A percentile compares a stretch with the other conserved stretches of the same genome.
These are phyloP conservation scores for Poecilia wingei DNA, from an alignment of 2,797 vertebrate species.

Conservation along the genomic window DNA sequence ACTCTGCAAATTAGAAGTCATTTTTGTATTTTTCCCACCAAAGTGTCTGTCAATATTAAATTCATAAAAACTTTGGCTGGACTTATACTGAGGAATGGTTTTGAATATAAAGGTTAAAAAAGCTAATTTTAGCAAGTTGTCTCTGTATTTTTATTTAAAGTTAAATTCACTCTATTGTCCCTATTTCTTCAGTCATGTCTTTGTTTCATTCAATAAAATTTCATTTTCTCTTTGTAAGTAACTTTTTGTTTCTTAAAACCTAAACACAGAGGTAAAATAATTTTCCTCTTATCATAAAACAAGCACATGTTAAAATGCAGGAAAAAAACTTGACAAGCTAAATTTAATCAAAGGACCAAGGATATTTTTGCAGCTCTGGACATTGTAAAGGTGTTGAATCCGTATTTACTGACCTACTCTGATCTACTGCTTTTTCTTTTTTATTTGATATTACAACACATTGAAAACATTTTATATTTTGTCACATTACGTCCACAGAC, in stretches of 20 bases:
- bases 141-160: not conserved
- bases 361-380: not conserved
- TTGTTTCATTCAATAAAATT: not conserved
- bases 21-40: not conserved
- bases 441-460: not conserved
- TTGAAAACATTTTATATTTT: not conserved
- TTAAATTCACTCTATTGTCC: not conserved
- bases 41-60: not conserved
- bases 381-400: not conserved
- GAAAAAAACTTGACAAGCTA: not conserved
- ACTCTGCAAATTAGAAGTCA: not conserved
- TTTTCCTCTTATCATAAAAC: not conserved
- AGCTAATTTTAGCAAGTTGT: not conserved
- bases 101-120: not conserved
- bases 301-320: not conserved
- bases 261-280: not conserved
- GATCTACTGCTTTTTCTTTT: no score
- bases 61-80: not conserved
- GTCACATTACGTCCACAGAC: not conserved
- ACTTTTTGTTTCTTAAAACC: not conserved
- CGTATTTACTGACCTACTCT: not conserved
- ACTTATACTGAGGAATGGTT: not conserved
- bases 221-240: not conserved
- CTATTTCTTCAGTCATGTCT: not conserved
- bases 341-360: not conserved